These are phyloP conservation scores for Rhagium mordax DNA, from an alignment of 2,888 invertebrate genomes.

Conservation along the genomic window DNA sequence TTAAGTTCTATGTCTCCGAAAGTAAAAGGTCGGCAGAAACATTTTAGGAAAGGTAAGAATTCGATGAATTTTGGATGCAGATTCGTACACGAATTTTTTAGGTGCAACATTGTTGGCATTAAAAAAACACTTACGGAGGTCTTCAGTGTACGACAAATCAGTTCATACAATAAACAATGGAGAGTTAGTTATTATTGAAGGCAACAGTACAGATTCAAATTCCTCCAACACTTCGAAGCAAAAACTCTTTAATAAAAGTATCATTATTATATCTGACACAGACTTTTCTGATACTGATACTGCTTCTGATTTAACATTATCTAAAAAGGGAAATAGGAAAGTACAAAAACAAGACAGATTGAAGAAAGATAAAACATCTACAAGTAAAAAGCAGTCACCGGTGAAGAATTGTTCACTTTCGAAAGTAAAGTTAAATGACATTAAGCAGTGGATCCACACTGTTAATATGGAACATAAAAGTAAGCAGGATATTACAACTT, in stretches of 20 bases:
- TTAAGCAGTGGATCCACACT: slow-evolving; percentile 55
- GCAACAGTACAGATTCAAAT: slow-evolving; percentile 40
- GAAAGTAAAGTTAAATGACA: slow-evolving; percentile 43
- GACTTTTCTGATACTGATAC: slow-evolving; percentile 39
- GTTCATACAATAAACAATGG: slow-evolving; percentile 45
- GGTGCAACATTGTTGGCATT: slow-evolving; percentile 61
- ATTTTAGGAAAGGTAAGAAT: slow-evolving; percentile 50
- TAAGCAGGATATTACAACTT: slow-evolving; percentile 45
- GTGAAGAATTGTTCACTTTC: slow-evolving; percentile 25
- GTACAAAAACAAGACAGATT: slow-evolving; percentile 9
- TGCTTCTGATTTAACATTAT: slow-evolving; percentile 30
- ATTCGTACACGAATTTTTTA: slow-evolving; percentile 43
- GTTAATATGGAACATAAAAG: slow-evolving; percentile 45
- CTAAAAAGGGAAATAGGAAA: neutral
- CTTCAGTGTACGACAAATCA: slow-evolving; percentile 56
- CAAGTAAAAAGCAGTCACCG: neutral
- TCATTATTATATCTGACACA: slow-evolving; percentile 47
- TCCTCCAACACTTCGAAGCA: slow-evolving; percentile 34
- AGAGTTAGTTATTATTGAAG: slow-evolving; percentile 46
- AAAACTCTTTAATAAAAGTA: slow-evolving; percentile 28
- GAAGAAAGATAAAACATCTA: slow-evolving; percentile 8
- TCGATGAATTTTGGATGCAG: neutral
- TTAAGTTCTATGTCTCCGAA: slow-evolving; percentile 64
- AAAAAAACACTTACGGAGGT: slow-evolving; percentile 61
- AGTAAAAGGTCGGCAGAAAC: slow-evolving; percentile 53